Evolutionary conservation across 2,888 invertebrate genomes (phyloP).

Genomic region (Ormyrus nitidulus): DNA sequence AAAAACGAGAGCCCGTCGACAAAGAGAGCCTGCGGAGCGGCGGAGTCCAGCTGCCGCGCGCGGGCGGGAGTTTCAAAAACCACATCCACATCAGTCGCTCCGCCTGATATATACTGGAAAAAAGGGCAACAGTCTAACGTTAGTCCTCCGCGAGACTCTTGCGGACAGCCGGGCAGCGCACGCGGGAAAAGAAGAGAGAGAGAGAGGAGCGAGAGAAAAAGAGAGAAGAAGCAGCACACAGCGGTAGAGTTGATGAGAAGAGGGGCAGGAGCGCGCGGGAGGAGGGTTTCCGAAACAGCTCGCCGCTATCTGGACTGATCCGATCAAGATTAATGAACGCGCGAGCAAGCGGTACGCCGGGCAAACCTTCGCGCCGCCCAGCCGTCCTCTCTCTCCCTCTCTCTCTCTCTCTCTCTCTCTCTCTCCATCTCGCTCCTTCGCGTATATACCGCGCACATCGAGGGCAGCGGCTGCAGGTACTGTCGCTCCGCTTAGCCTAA

Average conservation of each 20-base stretch:
- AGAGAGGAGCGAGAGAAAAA: constrained; percentile 56
- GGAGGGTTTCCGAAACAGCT: constrained; percentile 74
- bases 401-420: background rate
- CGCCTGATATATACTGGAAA: too few species aligned
- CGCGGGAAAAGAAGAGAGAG: background rate
- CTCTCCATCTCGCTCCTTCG: background rate
- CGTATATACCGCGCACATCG: constrained; percentile 54
- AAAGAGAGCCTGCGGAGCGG: too few species aligned
- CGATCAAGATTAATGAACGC: constrained; percentile 78
- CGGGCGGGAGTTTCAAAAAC: too few species aligned
- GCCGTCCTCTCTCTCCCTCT: constrained; percentile 45
- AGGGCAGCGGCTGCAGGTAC: constrained; percentile 66
- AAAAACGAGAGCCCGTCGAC: too few species aligned
- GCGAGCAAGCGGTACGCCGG: constrained; percentile 77
- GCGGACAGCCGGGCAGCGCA: too few species aligned
- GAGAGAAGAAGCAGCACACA: constrained; percentile 56
- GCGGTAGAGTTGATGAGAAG: constrained; percentile 46
- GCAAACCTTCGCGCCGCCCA: constrained; percentile 71
- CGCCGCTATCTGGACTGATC: constrained; percentile 71
- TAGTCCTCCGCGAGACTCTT: too few species aligned
- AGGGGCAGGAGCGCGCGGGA: constrained; percentile 61
- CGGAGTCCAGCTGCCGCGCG: too few species aligned
- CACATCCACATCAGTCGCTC: too few species aligned
- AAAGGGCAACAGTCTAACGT: too few species aligned
- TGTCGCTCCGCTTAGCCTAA: constrained; percentile 57